Evolutionary conservation across 1,140 invertebrate genomes (phyloP).

Genomic region (Pogonomyrmex barbatus): DNA sequence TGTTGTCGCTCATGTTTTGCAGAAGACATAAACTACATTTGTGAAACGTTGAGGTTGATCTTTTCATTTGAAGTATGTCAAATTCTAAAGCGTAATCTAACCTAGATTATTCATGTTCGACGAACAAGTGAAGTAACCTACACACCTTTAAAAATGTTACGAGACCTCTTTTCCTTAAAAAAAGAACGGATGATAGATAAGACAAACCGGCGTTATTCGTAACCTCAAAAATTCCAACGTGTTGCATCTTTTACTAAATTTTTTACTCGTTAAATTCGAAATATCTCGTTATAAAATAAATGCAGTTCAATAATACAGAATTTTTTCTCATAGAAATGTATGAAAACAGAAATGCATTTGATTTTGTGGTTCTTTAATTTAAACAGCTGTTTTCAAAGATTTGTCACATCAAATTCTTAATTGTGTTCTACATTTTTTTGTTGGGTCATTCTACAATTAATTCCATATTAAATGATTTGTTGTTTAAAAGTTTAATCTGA

Average conservation of each 20-base stretch:
- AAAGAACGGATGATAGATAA: too few relatives aligned
- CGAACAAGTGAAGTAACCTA: background rate
- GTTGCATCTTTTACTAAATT: background rate
- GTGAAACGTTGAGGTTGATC: background rate
- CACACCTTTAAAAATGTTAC: too few relatives aligned
- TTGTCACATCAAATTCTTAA: background rate
- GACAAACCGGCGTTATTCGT: background rate
- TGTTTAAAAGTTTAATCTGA: background rate
- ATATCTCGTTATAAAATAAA: background rate
- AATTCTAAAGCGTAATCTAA: conserved; percentile 12
- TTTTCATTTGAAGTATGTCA: background rate
- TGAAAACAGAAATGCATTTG: background rate
- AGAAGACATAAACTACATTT: background rate
- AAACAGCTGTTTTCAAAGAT: background rate
- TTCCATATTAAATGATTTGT: background rate
- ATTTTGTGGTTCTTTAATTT: background rate
- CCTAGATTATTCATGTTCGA: background rate
- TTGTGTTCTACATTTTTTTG: background rate
- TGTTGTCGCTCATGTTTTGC: conserved; percentile 62
- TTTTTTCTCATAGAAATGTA: background rate
- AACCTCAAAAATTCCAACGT: conserved; percentile 17
- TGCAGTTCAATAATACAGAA: too few relatives aligned
- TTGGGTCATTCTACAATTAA: background rate
- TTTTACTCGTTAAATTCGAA: background rate
- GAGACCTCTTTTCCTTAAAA: too few relatives aligned